These are phyloP conservation scores for Zaprionus africanus DNA, from an alignment of 1,140 invertebrate species.

Conservation along the genomic window DNA sequence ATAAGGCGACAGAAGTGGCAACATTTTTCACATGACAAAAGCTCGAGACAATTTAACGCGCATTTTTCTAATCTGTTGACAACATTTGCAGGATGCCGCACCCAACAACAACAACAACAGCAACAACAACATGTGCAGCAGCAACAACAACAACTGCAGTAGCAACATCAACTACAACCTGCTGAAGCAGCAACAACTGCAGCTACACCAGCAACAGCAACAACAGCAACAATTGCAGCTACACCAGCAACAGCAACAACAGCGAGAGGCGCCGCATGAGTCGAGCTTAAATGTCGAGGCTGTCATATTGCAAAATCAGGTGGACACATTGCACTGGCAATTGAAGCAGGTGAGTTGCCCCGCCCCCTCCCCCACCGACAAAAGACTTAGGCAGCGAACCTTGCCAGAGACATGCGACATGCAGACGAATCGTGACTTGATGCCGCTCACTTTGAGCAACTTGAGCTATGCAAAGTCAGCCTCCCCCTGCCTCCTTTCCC, in stretches of 20 bases:
- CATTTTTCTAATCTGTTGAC: conserved; percentile 65
- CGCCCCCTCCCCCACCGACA: conserved; percentile 36
- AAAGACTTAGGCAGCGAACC: conserved; percentile 65
- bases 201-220: conserved; percentile 25
- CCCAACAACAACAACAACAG: conserved; percentile 50
- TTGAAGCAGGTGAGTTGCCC: conserved; percentile 89
- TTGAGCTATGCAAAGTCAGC: conserved; percentile 29
- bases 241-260: conserved; percentile 38
- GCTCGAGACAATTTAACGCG: conserved; percentile 66
- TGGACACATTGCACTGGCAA: conserved; percentile 92
- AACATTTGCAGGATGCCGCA: conserved; percentile 80
- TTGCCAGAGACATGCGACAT: conserved; percentile 8
- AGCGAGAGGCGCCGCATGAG: conserved; percentile 43
- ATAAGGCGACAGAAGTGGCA: conserved; percentile 44
- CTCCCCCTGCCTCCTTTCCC: background rate
- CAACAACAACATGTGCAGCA: conserved; percentile 32
- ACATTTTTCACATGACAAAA: conserved; percentile 71
- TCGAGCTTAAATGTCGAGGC: conserved; percentile 86
- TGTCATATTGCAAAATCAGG: conserved; percentile 89
- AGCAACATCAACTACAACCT: conserved; percentile 41
- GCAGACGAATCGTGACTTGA: conserved; percentile 37
- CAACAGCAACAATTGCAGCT: conserved; percentile 30
- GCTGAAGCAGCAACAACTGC: conserved; percentile 27
- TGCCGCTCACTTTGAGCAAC: conserved; percentile 33
- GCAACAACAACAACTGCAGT: conserved; percentile 29